Percentiles rank a stretch among this genome's conserved stretches.
Evolutionary conservation across 2,888 invertebrate genomes (phyloP).

Genomic region (Eupeodes latifasciatus): DNA sequence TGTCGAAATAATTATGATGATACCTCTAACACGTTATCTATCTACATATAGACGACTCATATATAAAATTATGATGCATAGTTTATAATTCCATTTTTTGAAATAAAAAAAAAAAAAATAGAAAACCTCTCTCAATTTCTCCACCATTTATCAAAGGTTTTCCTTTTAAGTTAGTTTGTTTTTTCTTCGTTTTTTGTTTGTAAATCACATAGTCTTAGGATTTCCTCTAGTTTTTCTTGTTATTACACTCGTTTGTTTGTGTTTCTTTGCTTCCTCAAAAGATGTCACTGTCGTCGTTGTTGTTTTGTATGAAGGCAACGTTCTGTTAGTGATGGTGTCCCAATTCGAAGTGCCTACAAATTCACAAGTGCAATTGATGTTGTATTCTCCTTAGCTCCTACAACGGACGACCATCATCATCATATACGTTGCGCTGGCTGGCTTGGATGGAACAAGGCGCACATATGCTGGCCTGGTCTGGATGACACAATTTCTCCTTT

Average conservation of each 20-base stretch:
- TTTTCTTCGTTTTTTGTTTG: not conserved
- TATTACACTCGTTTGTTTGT: slow-evolving; percentile 29
- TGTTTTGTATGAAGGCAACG: slow-evolving; percentile 6
- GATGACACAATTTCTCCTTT: slow-evolving; percentile 69
- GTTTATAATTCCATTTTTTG: not conserved
- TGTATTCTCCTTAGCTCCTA: slow-evolving; percentile 26
- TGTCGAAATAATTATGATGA: slow-evolving; percentile 36
- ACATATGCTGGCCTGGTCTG: slow-evolving; percentile 44
- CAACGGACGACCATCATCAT: slow-evolving; percentile 4
- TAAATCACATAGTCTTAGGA: slow-evolving; percentile 50
- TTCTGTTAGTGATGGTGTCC: slow-evolving; percentile 52
- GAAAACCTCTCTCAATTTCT: slow-evolving; percentile 37
- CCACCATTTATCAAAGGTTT: slow-evolving; percentile 64
- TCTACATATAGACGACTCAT: not conserved
- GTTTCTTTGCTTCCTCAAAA: slow-evolving; percentile 55
- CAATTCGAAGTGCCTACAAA: slow-evolving; percentile 66
- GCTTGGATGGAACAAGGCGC: slow-evolving; percentile 2
- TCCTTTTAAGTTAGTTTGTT: slow-evolving; percentile 11
- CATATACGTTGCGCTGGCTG: not conserved
- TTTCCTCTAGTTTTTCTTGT: slow-evolving; percentile 50
- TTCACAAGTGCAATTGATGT: slow-evolving; percentile 68
- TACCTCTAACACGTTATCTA: not conserved
- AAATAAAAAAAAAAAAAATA: slow-evolving; percentile 11
- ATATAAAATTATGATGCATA: not conserved
- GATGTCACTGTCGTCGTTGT: slow-evolving; percentile 67